Evolutionary conservation across 2,797 vertebrate species (phyloP), one percentile per base, ranked within the genome.

Genomic region (Hyperoplus lanceolatus): DNA sequence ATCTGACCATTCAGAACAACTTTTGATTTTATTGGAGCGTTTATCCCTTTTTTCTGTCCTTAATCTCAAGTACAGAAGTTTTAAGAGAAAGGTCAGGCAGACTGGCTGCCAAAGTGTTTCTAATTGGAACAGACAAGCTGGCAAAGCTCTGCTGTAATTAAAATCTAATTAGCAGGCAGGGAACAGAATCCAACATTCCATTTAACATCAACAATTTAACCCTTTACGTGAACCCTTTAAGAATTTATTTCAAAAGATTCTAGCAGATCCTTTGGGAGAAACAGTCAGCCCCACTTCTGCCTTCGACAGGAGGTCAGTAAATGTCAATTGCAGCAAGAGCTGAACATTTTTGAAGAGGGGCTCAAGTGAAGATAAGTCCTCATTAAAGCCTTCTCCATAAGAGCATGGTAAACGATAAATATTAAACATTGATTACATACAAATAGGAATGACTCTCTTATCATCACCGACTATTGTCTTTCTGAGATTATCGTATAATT

Each of bases 171-270:
- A 95, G 89, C 90, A 92, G 89, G 88, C 92, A 92, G 91, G 88
- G 76, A 82, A 93, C 83, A 86, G 88, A 93, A 92, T 94, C 90
- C 78, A 88, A 87, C 90, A 86, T 93, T 90, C 90, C 89, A 90
- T 94, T 94, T 88, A 91, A 89, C 90, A 91, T 93, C 90, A 93
- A 93, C 94, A 95, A 91, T 93, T 94, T 93, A 95, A 95, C 94
- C 90, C 90, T 92, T 91, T 55, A 55, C 51, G 55, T 57, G 70
- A 85, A 69, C 62, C 60, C 61, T 41, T 38, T 41, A 8, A 73
- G 87, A 87, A 79, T 16, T 80, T 6, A 79, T 91, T 86, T 83
- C 75, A 84, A 85, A 29, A 85, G 84, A 75, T 77, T 75, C 18
- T 42, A 12, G 49, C 29, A 69, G 78, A 87, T 88, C 76, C 79